Percentiles rank a stretch among this genome's conserved stretches.
phyloP scores from a whole-genome alignment of 2,888 invertebrate genomes.

The Odontothrips loti region DNA sequence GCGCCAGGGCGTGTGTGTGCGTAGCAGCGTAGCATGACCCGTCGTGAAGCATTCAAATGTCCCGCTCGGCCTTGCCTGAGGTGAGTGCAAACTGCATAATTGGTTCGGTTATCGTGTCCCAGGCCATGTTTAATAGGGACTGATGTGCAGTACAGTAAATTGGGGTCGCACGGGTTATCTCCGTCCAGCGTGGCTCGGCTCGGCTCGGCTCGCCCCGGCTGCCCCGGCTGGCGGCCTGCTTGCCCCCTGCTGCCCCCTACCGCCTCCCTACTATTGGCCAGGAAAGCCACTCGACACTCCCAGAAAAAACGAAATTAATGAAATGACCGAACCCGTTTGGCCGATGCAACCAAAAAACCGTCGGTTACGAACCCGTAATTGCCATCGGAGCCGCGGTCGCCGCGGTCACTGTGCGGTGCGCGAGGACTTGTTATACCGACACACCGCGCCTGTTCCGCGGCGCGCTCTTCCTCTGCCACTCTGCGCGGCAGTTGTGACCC shows the following conservation, averaged over 20 bases:
- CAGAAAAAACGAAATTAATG: no score
- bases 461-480: no score
- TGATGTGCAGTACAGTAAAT: conserved; percentile 9
- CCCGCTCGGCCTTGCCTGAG: not conserved
- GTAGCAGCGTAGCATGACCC: no score
- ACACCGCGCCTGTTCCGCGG: no score
- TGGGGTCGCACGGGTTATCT: conserved; percentile 15
- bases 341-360: no score
- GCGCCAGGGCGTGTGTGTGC: no score
- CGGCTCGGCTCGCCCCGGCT: not conserved
- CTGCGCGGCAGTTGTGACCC: no score
- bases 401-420: not conserved
- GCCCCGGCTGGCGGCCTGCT: not conserved
- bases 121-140: conserved; percentile 14
- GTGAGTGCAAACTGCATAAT: not conserved
- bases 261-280: not conserved
- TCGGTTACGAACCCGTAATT: no score
- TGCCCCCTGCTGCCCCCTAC: not conserved
- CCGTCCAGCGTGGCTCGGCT: not conserved
- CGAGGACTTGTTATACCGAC: no score
- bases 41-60: no score
- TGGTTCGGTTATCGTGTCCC: not conserved
- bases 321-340: no score
- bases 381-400: not conserved
- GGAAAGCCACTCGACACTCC: no score